Conservation (phyloP, 2,888 invertebrate species). For the Monoplex corrugatus region DNA sequence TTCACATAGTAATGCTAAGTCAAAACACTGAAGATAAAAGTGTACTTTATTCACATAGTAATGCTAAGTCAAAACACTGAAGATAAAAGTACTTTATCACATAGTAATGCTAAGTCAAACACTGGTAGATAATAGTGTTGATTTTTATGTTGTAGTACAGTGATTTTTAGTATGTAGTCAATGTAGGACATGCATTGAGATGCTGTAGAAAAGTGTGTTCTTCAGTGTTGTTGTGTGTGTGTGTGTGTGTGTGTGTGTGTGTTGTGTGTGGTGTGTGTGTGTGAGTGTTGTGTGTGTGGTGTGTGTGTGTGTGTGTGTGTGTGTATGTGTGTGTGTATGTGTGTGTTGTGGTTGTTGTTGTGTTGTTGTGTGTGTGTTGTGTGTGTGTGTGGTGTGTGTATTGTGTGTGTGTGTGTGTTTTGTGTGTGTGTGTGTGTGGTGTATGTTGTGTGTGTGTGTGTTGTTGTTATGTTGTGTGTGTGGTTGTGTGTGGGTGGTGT, state of each 20-base stretch:
- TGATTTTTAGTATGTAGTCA: too few species aligned
- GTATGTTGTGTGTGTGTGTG: neutral
- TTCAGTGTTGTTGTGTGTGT: neutral
- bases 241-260: neutral
- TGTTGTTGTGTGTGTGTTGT: neutral
- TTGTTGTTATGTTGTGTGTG: neutral
- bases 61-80: too few species aligned
- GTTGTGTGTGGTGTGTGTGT: slow-evolving; percentile 10
- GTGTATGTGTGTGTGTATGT: neutral
- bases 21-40: too few species aligned
- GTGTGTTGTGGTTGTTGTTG: neutral
- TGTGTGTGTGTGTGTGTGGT: too few species aligned
- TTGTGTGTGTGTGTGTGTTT: neutral
- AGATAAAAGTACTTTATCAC: too few species aligned
- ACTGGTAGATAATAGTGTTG: too few species aligned
- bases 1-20: too few species aligned
- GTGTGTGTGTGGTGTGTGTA: neutral
- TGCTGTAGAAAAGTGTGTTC: neutral
- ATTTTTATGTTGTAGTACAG: too few species aligned
- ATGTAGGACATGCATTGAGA: too few species aligned
- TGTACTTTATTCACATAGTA: too few species aligned
- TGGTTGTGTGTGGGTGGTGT: neutral
- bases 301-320: neutral
- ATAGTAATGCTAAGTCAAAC: too few species aligned
- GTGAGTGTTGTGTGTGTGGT: slow-evolving; percentile 1